Percentiles rank a stretch among this genome's conserved stretches.
These are phyloP conservation scores for Raja brachyura DNA, from an alignment of 2,113 vertebrate genomes.

Conservation along the genomic window DNA sequence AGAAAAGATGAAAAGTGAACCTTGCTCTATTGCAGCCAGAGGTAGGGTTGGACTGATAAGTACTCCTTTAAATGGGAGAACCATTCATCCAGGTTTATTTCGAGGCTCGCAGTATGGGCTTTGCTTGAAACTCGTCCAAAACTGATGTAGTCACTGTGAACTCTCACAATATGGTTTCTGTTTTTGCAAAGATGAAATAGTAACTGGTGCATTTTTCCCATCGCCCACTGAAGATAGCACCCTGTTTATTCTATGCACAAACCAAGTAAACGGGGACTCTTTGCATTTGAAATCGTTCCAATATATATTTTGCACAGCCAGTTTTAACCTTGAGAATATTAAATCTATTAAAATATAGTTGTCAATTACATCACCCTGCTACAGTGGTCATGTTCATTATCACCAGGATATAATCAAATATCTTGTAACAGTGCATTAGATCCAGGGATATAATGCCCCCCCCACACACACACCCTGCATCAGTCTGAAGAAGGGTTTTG, in stretches of 20 bases:
- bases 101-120: background rate
- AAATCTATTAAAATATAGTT: background rate
- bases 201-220: background rate
- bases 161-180: background rate
- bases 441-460: too few species aligned
- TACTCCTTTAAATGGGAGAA: background rate
- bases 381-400: background rate
- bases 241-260: background rate
- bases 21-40: background rate
- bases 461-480: too few species aligned
- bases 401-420: background rate
- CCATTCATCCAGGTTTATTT: background rate
- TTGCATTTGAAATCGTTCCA: background rate
- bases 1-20: background rate
- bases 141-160: background rate
- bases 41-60: background rate
- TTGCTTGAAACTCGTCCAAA: background rate
- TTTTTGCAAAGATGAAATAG: background rate
- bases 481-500: too few species aligned
- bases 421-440: background rate
- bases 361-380: background rate
- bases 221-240: background rate
- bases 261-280: background rate
- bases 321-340: constrained; percentile 18
- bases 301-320: background rate